phyloP scores from a whole-genome alignment of 2,113 vertebrate genomes.

The Neodontobutis hainanensis region DNA sequence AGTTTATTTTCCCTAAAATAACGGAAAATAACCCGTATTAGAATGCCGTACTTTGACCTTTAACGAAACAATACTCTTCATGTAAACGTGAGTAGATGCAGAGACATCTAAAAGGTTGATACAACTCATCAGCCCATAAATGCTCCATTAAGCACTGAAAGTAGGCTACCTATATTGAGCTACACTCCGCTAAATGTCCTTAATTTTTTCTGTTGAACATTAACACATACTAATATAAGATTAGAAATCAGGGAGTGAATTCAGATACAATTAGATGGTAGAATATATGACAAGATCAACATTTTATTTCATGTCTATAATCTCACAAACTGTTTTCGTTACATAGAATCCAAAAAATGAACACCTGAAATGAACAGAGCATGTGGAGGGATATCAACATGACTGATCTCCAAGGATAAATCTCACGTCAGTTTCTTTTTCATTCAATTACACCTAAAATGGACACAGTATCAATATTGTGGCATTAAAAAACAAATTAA shows the following conservation, averaged over 20 bases:
- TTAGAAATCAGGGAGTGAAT: not conserved
- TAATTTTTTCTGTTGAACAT: no score
- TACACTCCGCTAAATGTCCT: no score
- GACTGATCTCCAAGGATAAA: not conserved
- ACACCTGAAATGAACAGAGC: conserved; percentile 25
- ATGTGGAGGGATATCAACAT: not conserved
- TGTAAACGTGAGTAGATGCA: no score
- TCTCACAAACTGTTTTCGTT: conserved; percentile 55
- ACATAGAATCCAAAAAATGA: conserved; percentile 54
- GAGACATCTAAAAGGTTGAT: no score
- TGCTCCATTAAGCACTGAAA: no score
- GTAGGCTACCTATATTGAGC: no score
- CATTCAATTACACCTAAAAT: not conserved
- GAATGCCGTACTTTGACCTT: no score
- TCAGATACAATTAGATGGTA: not conserved
- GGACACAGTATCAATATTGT: conserved; percentile 30
- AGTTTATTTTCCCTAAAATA: no score
- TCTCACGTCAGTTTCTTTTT: not conserved
- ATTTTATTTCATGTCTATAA: conserved; percentile 66
- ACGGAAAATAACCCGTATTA: no score
- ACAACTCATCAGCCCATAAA: no score
- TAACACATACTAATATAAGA: not conserved
- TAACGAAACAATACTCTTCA: no score
- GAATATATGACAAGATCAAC: conserved; percentile 54
- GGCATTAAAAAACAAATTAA: conserved; percentile 26